A percentile compares a stretch with the other conserved stretches of the same genome.
These are phyloP conservation scores for Hippocampus mohnikei DNA, from an alignment of 2,113 vertebrate species.

Conservation along the genomic window DNA sequence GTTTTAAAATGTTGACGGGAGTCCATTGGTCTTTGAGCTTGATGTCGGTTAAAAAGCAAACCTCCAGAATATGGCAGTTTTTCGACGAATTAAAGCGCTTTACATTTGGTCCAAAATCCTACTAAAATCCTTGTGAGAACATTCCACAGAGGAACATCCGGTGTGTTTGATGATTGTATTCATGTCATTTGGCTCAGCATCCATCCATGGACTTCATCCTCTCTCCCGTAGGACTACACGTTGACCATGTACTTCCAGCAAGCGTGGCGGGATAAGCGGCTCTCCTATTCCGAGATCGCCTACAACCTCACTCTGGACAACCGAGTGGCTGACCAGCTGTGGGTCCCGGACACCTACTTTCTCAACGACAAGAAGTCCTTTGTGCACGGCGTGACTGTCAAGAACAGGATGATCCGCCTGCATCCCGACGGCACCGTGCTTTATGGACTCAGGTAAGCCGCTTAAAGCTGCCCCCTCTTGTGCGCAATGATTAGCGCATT, in stretches of 20 bases:
- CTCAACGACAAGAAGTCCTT: constrained; percentile 99
- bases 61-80: background rate
- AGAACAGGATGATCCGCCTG: constrained; percentile 98
- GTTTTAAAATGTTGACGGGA: background rate
- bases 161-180: constrained; percentile 1
- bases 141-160: background rate
- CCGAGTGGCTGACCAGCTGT: constrained; percentile 95
- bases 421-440: constrained; percentile 97
- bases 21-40: background rate
- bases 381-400: constrained; percentile 96
- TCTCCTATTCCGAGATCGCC: constrained; percentile 96
- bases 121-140: background rate
- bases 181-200: constrained; percentile 11
- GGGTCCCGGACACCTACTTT: constrained; percentile 98
- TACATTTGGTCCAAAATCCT: background rate
- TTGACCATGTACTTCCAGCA: constrained; percentile 99
- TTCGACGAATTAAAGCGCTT: background rate
- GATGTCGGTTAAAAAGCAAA: background rate
- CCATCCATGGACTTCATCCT: constrained; percentile 9
- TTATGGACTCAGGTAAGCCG: constrained; percentile 91
- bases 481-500: constrained; percentile 10
- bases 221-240: constrained; percentile 88
- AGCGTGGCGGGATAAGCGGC: constrained; percentile 95
- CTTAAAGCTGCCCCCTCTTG: constrained; percentile 12
- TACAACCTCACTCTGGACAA: constrained; percentile 98